Conservation (phyloP, 2,888 invertebrate genomes). For the Drosophila meridiana region DNA sequence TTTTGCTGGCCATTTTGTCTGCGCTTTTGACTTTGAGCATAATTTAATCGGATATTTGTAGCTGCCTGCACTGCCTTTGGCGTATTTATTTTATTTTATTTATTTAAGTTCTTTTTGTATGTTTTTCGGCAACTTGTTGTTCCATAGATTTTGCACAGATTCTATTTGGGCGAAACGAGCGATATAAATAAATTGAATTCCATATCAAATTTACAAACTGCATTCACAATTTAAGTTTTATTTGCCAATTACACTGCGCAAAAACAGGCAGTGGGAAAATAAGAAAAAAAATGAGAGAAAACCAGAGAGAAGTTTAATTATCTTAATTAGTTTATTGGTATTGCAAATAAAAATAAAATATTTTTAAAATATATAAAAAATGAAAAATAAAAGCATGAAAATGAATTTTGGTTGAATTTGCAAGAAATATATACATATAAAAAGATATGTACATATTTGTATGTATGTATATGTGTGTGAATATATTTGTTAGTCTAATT, state of each 20-base stretch:
- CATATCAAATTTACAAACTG: conserved; percentile 40
- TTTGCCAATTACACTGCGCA: conserved; percentile 35
- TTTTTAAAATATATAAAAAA: conserved; percentile 10
- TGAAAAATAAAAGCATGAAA: conserved; percentile 52
- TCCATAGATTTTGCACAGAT: conserved; percentile 55
- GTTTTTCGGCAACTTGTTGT: conserved; percentile 29
- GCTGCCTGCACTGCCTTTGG: conserved; percentile 22
- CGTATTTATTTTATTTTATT: conserved; percentile 54
- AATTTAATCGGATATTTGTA: conserved; percentile 81
- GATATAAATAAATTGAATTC: conserved; percentile 49
- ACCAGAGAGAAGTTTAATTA: conserved; percentile 64
- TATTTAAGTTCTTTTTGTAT: conserved; percentile 70
- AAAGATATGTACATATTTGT: conserved; percentile 11
- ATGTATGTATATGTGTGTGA: conserved; percentile 23
- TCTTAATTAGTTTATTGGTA: conserved; percentile 73
- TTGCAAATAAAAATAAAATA: background rate
- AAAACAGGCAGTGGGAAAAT: background rate
- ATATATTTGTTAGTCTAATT: conserved; percentile 76
- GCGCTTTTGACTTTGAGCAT: conserved; percentile 81
- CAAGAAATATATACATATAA: conserved; percentile 19
- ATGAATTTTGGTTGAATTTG: conserved; percentile 53
- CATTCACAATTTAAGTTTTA: conserved; percentile 24
- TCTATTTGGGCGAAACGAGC: conserved; percentile 41
- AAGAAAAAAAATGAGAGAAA: background rate
- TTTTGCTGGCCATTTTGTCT: conserved; percentile 73